Evolutionary conservation across 2,797 vertebrate species (phyloP), one percentile per base, ranked within the genome.

Genomic region (Enteromius viviparus): DNA sequence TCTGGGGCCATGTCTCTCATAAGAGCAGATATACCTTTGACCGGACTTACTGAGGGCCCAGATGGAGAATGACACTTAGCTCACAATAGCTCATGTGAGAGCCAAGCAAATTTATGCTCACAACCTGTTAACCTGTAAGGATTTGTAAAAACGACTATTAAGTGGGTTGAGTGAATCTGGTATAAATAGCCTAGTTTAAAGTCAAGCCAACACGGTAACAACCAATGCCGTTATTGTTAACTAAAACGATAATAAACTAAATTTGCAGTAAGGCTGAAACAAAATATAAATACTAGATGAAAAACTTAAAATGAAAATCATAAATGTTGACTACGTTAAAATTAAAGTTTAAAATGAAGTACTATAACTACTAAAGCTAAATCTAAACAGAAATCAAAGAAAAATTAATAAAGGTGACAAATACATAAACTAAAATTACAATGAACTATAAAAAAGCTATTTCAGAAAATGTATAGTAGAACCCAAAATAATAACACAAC

Each of bases 11-110:
- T 14, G 26, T 49, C 45, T 74, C 32, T 78, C 37, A 32, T 78
- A 51, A 49, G 69, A 81, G 21, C 55, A 58, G 34, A n/a, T 58
- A 60, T 53, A 85, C 75, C 58, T 78, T 53, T 77, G 51, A 76
- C 40, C 26, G 81, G 88, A 90, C 68, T 91, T 7, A 75, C 42
- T 58, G 65, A 81, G 72, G 86, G 64, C 87, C 78, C 64, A 58
- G 21, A 45, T 55, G 69, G 76, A 91, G 88, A 92, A 83, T 47
- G 51, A 75, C 51, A 42, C n/a, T 70, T 29, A 32, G 9, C 34
- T 55, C 65, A 79, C 29, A 74, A 64, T 3, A 49, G 53, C 47
- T 78, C 42, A 51, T 19, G 29, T 65, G 26, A n/a, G 11, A 49
- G 42, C 6, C 23, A 32, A 64, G 42, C 23, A 2, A 78, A 78